Base-by-base conservation (phyloP, 2,113 vertebrate genomes). In the Australoheros scitulus region DNA sequence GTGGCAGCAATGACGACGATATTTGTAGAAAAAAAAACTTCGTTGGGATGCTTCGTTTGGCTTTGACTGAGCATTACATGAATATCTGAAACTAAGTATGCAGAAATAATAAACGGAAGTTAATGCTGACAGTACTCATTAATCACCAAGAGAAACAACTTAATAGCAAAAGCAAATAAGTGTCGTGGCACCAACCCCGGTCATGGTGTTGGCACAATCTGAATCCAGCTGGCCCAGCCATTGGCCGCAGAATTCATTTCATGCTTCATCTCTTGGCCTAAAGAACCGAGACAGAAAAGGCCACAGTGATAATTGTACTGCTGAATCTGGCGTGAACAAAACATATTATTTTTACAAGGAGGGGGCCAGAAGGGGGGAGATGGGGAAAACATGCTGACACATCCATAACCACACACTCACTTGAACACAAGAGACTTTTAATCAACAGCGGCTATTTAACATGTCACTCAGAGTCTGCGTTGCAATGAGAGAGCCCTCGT, bases 191-290 rank as follows among this genome's bases (percentile, higher is more conserved):
- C 57, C 6, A 8, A 55, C 61, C 87, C 83, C 32, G 11, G 76
- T 64, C 77, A 81, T 90, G 88, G 88, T 87, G 84, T 79, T 89
- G 83, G 89, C 83, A 93, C 82, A 70, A 82, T 77, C 80, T 75
- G 77, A 77, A 87, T 63, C 75, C 88, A 88, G 86, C 88, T 85
- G 89, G 82, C 75, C 61, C 58, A n/a, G 74, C 81, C 52, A 34
- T 65, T 81, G 77, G 89, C 83, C 84, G 75, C 90, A 89, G 85
- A 91, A 87, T 88, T 83, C 77, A 93, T 94, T 93, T 94, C 90
- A 93, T 86, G 90, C 91, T 90, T 87, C 87, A 83, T 91, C 88
- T 91, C 86, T 85, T 74, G 80, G 80, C 70, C 80, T 88, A 87
- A 92, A 92, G 88, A 89, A 83, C 52, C 72, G 36, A 77, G 82